Evolutionary conservation across 2,797 vertebrate genomes (phyloP), one percentile per base, ranked within the genome.

Genomic region (Mormyrus proboscirostris): DNA sequence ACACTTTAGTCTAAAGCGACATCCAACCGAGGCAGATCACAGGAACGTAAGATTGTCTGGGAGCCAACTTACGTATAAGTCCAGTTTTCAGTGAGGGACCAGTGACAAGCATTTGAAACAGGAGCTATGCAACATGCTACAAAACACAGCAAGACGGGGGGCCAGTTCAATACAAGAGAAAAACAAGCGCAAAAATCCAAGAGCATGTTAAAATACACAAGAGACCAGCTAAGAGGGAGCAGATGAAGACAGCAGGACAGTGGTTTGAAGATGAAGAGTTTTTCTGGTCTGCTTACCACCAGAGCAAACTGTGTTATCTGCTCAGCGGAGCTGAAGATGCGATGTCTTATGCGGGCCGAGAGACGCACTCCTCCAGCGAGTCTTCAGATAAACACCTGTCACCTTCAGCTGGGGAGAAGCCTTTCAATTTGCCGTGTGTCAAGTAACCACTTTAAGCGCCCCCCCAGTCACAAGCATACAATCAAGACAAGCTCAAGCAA

Each of bases 301-400:
- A 41, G 86, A 51, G 41, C n/a, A 33, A 83, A 83, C 19, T 73
- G 47, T 49, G 85, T 29, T 90, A 44, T 59, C 69, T 49, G 51
- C 44, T 16, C 44, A 57, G 85, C 16, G 12, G 19, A 29, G 84
- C 49, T 41, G 84, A 65, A 89, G 59, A 89, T 65, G 25, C 55
- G 8, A 25, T 14, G 73, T 25, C 14, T 44, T 65, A 25, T 65
- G 7, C 50, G 69, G 84, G 88, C 65, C 2, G 25, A 87, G 87
- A 69, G 86, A n/a, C 33, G 7, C 12, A 62, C 62, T 33, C 86
- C 79, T 86, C 82, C 25, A 8, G 50, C 25, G 87, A 44, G 82
- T 33, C 49, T 79, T 90, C 76, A 85, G 69, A 90, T 88, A 89
- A 88, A 88, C 62, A 79, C 86, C 82, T 86, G 82, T 89, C 89